These are phyloP conservation scores for Chloebia gouldiae DNA, from an alignment of 2,113 vertebrate species.

Conservation along the genomic window DNA sequence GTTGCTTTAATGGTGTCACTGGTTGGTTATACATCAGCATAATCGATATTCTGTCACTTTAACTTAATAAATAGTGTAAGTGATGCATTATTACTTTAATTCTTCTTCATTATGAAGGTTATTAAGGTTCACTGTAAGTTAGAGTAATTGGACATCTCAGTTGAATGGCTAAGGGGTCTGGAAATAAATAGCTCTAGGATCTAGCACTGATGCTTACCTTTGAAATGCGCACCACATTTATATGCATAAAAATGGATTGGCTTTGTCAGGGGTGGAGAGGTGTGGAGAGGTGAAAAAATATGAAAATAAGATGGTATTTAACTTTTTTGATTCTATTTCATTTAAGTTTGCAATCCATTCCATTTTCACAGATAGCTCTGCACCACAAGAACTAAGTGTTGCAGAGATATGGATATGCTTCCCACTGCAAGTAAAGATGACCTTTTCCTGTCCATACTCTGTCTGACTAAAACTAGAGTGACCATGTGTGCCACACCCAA, in stretches of 20 bases:
- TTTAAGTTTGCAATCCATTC: background rate
- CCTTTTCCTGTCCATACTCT: background rate
- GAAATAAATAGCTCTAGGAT: background rate
- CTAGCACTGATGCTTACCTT: background rate
- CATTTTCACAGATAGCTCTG: background rate
- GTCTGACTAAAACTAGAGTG: background rate
- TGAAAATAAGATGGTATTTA: background rate
- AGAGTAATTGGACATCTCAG: background rate
- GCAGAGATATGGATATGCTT: background rate
- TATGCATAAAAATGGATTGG: background rate
- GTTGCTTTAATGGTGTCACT: background rate
- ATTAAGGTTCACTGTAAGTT: background rate
- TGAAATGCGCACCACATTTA: background rate
- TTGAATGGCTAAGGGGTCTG: background rate
- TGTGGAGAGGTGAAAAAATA: background rate
- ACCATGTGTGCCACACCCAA: background rate
- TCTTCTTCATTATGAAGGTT: conserved; percentile 13
- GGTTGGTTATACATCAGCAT: background rate
- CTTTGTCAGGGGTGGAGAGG: background rate
- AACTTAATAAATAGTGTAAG: background rate
- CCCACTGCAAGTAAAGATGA: background rate
- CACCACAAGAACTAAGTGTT: background rate
- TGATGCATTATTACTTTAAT: conserved; percentile 14
- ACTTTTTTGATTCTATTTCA: background rate
- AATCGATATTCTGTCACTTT: background rate